These are phyloP conservation scores for Cavia porcellus DNA, from an alignment of 2,113 vertebrate species.

Conservation along the genomic window DNA sequence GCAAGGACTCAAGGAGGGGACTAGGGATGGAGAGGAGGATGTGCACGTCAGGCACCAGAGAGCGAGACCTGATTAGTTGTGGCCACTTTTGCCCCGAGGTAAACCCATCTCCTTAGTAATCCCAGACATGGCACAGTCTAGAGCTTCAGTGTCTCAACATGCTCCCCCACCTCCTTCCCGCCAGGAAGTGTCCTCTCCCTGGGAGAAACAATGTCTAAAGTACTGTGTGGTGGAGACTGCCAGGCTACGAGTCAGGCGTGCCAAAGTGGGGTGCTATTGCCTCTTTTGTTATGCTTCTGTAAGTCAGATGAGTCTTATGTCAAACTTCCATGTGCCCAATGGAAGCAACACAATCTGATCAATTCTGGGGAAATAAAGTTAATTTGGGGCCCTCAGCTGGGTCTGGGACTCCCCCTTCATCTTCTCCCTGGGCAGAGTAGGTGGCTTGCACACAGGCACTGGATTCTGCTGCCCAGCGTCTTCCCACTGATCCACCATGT, in stretches of 20 bases:
- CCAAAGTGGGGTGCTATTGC: background rate
- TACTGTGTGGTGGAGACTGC: too few relatives aligned
- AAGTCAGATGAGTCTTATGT: background rate
- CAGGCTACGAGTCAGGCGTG: background rate
- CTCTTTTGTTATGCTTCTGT: background rate
- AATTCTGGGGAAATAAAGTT: background rate
- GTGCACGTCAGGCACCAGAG: background rate
- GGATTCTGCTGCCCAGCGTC: background rate
- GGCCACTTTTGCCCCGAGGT: background rate
- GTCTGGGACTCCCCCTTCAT: background rate
- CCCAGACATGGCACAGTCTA: too few relatives aligned
- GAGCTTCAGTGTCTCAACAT: background rate
- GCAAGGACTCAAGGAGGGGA: background rate
- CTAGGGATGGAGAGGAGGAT: background rate
- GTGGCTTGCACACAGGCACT: fast-evolving
- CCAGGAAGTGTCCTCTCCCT: too few relatives aligned
- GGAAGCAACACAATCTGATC: background rate
- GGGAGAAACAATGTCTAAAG: background rate
- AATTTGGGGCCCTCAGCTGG: background rate
- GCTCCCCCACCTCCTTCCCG: background rate
- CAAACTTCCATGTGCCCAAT: background rate
- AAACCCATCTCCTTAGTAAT: too few relatives aligned
- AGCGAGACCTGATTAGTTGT: background rate
- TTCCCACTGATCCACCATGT: background rate
- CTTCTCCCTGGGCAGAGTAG: background rate